Percentiles rank a stretch among this genome's conserved stretches.
Conservation (phyloP, 2,888 invertebrate species). For the Eupithecia exiguata region DNA sequence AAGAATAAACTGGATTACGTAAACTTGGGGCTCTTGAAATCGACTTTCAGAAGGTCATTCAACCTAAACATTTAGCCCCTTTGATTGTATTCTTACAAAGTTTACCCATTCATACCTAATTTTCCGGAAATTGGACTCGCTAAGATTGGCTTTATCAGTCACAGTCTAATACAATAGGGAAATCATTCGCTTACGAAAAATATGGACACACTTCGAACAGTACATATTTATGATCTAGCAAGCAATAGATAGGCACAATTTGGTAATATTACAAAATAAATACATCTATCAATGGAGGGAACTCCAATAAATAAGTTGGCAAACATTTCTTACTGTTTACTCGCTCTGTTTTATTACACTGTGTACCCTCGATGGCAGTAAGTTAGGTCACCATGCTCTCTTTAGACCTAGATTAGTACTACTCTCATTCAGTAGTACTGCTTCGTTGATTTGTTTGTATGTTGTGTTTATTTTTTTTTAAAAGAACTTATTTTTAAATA, state of each 20-base stretch:
- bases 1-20: background rate
- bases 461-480: background rate
- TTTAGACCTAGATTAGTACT: background rate
- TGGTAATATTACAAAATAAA: constrained; percentile 8
- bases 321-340: constrained; percentile 9
- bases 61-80: constrained; percentile 10
- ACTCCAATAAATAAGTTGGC: constrained; percentile 7
- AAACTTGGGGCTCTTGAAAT: constrained; percentile 2
- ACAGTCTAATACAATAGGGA: constrained; percentile 10
- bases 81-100: constrained; percentile 33
- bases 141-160: constrained; percentile 3
- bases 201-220: background rate
- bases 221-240: constrained; percentile 1
- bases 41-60: constrained; percentile 15
- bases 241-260: background rate
- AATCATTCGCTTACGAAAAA: background rate
- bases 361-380: constrained; percentile 2
- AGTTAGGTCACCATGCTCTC: background rate
- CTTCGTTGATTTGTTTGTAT: background rate
- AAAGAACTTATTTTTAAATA: background rate
- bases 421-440: no score
- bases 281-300: constrained; percentile 8
- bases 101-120: constrained; percentile 44
- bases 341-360: constrained; percentile 6
- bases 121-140: constrained; percentile 36